phyloP scores from a whole-genome alignment of 2,797 vertebrate species.

The Pseudochaenichthys georgianus region DNA sequence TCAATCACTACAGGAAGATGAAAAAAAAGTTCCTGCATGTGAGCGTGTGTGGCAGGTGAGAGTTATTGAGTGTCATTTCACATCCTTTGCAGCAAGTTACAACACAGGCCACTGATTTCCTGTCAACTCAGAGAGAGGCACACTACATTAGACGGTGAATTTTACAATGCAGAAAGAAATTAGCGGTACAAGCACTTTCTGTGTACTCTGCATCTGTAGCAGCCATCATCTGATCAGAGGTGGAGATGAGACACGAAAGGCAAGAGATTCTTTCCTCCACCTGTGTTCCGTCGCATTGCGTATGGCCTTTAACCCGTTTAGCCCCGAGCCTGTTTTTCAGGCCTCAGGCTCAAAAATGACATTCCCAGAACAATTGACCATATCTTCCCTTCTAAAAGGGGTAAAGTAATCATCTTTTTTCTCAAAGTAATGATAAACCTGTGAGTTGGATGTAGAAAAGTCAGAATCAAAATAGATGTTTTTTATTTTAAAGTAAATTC shows the following conservation, averaged over 20 bases:
- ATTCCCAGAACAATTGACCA: too few species aligned
- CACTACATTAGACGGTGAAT: conserved; percentile 31
- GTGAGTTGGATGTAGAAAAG: too few species aligned
- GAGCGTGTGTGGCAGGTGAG: conserved; percentile 40
- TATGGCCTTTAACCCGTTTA: too few species aligned
- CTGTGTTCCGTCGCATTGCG: background rate
- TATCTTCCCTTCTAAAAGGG: too few species aligned
- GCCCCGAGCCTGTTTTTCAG: too few species aligned
- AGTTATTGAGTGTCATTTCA: conserved; percentile 67
- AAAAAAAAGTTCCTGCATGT: conserved; percentile 11
- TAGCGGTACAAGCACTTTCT: conserved; percentile 17
- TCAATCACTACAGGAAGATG: conserved; percentile 56
- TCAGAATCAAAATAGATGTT: too few species aligned
- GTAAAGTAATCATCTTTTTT: too few species aligned
- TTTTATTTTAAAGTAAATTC: too few species aligned
- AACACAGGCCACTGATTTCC: conserved; percentile 70
- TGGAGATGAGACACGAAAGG: conserved; percentile 45
- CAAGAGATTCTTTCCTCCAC: conserved; percentile 20
- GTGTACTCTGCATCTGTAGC: background rate
- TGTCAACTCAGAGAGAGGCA: conserved; percentile 48
- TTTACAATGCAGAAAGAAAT: conserved; percentile 38
- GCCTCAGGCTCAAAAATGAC: too few species aligned
- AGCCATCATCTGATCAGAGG: conserved; percentile 51
- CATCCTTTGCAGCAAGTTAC: conserved; percentile 68
- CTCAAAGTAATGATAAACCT: too few species aligned